Evolutionary conservation across 2,797 vertebrate genomes (phyloP), one percentile per base, ranked within the genome.

Genomic region (Oryzias sinensis): DNA sequence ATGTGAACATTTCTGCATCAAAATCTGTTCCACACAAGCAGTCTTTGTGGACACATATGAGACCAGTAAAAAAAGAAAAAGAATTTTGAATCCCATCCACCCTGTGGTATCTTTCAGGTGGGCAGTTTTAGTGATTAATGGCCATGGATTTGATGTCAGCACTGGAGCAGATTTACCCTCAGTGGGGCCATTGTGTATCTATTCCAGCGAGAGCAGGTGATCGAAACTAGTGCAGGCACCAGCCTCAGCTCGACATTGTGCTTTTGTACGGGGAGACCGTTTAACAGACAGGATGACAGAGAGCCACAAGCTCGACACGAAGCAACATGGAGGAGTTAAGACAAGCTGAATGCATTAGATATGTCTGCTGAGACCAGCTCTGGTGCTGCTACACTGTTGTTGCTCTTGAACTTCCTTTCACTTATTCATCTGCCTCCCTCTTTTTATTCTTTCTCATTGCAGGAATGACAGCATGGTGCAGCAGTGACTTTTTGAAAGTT

Each of bases 61-160:
- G 49, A 64, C 15, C 62, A 58, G 60, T 58, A 52, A 61, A 80
- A 62, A 49, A 9, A 63, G 58, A 62, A 65, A 66, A 56, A 63
- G 60, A 60, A 56, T 65, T 84, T 68, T 62, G 71, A 81, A 74
- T 68, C 41, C 54, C 65, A 76, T 62, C 63, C 65, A 75, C 70
- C 68, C 70, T 53, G 70, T 59, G 61, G 70, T 60, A 47, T 79
- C 68, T 78, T 60, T 65, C 44, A 33, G 68, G 72, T 76, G 68
- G 74, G 63, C 63, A 78, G 76, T 68, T 65, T 77, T 50, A 7
- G 60, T 81, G 75, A 87, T 84, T 70, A 87, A 89, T 85, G 89
- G 74, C 70, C 81, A 84, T 87, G 81, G 85, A 89, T 85, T 85
- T 88, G 88, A 88, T 88, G 90, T 90, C 88, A 87, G 67, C 72